These are phyloP conservation scores for Beroe ovata DNA, from an alignment of 37 sponge, comb jelly and placozoan species.

Conservation along the genomic window DNA sequence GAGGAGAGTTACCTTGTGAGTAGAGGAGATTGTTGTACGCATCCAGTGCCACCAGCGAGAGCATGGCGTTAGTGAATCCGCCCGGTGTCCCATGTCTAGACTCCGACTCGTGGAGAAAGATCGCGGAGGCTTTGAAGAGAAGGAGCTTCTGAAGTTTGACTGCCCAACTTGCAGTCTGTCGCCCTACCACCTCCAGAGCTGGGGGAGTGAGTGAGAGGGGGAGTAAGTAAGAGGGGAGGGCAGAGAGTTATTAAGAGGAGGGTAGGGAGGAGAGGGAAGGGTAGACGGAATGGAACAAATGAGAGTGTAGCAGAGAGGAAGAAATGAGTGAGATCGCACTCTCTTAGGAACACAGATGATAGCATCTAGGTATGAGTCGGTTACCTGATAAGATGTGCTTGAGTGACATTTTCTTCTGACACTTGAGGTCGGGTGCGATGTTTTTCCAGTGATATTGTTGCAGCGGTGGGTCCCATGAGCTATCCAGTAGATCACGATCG, in stretches of 20 bases:
- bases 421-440: neutral
- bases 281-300: too few species aligned
- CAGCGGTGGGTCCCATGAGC: conserved; percentile 21
- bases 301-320: too few species aligned
- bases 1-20: neutral
- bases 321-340: too few species aligned
- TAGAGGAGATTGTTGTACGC: conserved; percentile 52
- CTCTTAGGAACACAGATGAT: too few species aligned
- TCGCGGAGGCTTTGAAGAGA: conserved; percentile 42
- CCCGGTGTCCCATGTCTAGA: neutral
- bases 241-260: too few species aligned
- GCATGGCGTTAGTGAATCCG: conserved; percentile 49
- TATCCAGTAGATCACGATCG: conserved; percentile 47
- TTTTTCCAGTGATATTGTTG: conserved; percentile 25
- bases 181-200: neutral
- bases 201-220: neutral
- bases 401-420: conserved; percentile 56
- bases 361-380: too few species aligned
- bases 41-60: neutral
- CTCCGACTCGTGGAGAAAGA: conserved; percentile 58
- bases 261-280: too few species aligned
- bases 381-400: conserved; percentile 30
- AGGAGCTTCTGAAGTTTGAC: conserved; percentile 56
- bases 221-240: too few species aligned
- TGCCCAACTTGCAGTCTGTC: conserved; percentile 43